Evolutionary conservation across 2,888 invertebrate species (phyloP).

Genomic region (Phoronis australis): DNA sequence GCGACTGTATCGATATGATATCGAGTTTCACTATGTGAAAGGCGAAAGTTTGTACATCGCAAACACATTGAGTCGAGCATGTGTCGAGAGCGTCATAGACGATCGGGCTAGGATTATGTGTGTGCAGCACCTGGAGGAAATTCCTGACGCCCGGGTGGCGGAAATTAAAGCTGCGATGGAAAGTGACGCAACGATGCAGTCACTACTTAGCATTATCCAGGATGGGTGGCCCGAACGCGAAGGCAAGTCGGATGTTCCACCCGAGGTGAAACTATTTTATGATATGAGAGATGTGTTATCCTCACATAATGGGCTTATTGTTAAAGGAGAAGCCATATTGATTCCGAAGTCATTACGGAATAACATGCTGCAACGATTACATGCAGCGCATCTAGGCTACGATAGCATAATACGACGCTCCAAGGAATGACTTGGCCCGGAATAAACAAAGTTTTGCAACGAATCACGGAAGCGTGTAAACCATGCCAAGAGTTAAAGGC

Average conservation of each 20-base stretch:
- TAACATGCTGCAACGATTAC: neutral
- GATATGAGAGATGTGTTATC: neutral
- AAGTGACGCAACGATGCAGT: neutral
- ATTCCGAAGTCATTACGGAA: neutral
- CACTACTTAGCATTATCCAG: neutral
- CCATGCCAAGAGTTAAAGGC: neutral
- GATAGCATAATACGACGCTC: neutral
- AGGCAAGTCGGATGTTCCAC: neutral
- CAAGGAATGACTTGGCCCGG: neutral
- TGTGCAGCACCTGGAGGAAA: neutral
- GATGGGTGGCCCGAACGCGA: slow-evolving; percentile 8
- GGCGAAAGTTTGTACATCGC: slow-evolving; percentile 11
- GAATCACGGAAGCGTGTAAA: neutral
- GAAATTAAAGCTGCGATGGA: slow-evolving; percentile 1
- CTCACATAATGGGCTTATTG: neutral
- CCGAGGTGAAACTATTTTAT: neutral
- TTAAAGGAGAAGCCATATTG: neutral
- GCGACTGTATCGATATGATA: slow-evolving; percentile 14
- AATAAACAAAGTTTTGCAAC: neutral
- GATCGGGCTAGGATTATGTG: slow-evolving; percentile 1
- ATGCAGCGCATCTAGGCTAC: neutral
- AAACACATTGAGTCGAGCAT: slow-evolving; percentile 15
- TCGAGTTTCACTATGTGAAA: slow-evolving; percentile 14
- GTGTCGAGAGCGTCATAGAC: neutral
- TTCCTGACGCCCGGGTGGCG: neutral